Evolutionary conservation across 2,888 invertebrate genomes (phyloP).

Genomic region (Xylophagus ater): DNA sequence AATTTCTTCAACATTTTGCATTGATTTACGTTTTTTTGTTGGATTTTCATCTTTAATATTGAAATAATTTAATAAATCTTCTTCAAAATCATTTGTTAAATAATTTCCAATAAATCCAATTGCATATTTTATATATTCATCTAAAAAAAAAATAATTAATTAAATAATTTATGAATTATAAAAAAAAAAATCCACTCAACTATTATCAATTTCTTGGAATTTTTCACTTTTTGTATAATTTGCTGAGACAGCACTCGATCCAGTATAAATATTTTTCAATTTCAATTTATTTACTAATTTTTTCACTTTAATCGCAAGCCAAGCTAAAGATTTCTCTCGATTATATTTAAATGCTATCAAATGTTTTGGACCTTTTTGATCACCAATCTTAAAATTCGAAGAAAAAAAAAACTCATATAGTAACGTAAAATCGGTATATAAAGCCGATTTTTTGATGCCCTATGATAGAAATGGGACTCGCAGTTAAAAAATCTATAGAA

Average conservation of each 20-base stretch:
- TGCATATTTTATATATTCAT: slow-evolving; percentile 41
- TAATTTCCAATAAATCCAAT: slow-evolving; percentile 72
- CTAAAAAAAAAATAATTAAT: slow-evolving; percentile 1
- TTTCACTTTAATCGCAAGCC: slow-evolving; percentile 63
- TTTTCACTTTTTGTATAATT: slow-evolving; percentile 60
- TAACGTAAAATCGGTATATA: too few relatives aligned
- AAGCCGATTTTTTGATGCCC: too few relatives aligned
- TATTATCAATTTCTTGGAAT: slow-evolving; percentile 35
- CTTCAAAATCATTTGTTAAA: slow-evolving; percentile 54
- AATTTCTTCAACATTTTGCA: slow-evolving; percentile 30
- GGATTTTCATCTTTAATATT: slow-evolving; percentile 42
- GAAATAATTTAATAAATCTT: slow-evolving; percentile 51
- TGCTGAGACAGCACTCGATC: slow-evolving; percentile 60
- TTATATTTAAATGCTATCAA: slow-evolving; percentile 73
- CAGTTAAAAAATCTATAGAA: too few relatives aligned
- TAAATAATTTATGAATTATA: not conserved
- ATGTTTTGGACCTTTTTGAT: slow-evolving; percentile 41
- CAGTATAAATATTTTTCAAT: slow-evolving; percentile 50
- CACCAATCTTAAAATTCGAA: slow-evolving; percentile 8
- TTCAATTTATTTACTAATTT: slow-evolving; percentile 42
- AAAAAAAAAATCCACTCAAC: not conserved
- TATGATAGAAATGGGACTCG: too few relatives aligned
- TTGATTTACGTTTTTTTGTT: slow-evolving; percentile 46
- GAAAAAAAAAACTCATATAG: too few relatives aligned
- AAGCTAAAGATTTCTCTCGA: slow-evolving; percentile 60